Percentiles rank a stretch among this genome's conserved stretches.
phyloP scores from a whole-genome alignment of 1,140 invertebrate genomes.

The Trichonephila clavata region DNA sequence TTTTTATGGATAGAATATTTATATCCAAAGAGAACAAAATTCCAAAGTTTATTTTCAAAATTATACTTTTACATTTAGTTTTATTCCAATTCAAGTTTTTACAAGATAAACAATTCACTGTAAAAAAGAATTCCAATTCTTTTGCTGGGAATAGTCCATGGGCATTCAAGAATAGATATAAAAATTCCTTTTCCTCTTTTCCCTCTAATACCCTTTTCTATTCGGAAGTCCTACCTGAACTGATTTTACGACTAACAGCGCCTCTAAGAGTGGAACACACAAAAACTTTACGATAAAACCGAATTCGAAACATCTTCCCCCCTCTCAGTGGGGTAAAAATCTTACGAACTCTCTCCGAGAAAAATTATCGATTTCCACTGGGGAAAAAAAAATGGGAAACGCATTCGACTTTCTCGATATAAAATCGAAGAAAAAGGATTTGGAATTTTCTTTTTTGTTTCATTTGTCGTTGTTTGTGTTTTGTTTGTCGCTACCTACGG shows the following conservation, averaged over 20 bases:
- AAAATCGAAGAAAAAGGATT: conserved; percentile 4
- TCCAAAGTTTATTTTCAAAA: too few relatives aligned
- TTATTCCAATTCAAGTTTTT: neutral
- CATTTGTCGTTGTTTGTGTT: neutral
- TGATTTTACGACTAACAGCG: conserved; percentile 21
- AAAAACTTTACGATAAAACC: conserved; percentile 46
- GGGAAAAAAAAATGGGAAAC: neutral
- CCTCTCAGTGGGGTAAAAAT: neutral
- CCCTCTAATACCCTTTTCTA: conserved; percentile 16
- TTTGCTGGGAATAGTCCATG: neutral
- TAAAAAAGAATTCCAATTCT: neutral
- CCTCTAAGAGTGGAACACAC: neutral
- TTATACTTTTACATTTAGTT: too few relatives aligned
- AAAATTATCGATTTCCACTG: conserved; percentile 38
- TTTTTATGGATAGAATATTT: too few relatives aligned
- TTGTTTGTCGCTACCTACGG: conserved; percentile 37
- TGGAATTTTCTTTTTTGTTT: neutral
- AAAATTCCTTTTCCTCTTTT: conserved; percentile 1
- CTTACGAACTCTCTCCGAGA: conserved; percentile 16
- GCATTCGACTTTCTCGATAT: neutral
- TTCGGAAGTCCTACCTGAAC: conserved; percentile 20
- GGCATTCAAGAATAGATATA: conserved; percentile 2
- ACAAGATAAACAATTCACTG: neutral
- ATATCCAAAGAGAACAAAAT: too few relatives aligned
- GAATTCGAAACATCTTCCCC: neutral